phyloP scores from a whole-genome alignment of 2,888 invertebrate species.

The Operophtera brumata region DNA sequence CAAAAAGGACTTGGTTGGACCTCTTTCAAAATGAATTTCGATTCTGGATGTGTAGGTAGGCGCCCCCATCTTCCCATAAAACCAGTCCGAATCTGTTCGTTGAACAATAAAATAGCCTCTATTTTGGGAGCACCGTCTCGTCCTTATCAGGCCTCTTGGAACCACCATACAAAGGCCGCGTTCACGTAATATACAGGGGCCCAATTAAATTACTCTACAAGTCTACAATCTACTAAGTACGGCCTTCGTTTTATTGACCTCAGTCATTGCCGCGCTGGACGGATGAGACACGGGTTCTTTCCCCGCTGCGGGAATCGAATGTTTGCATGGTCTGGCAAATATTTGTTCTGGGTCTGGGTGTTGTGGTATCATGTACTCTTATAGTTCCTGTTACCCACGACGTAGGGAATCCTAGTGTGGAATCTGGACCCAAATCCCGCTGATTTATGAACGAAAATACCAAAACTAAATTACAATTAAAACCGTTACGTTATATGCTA shows the following conservation, averaged over 20 bases:
- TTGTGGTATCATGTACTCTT: no score
- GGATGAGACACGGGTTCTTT: no score
- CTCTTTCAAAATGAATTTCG: conserved; percentile 45
- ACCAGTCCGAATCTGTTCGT: conserved; percentile 69
- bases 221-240: neutral
- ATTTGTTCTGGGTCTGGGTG: no score
- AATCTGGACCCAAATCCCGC: no score
- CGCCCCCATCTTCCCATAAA: conserved; percentile 58
- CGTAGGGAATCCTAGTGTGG: no score
- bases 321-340: no score
- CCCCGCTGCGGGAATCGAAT: no score
- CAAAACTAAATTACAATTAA: no score
- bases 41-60: conserved; percentile 48
- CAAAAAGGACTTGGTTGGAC: neutral
- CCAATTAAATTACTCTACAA: neutral
- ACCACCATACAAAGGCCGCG: conserved; percentile 25
- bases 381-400: no score
- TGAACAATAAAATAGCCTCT: conserved; percentile 69
- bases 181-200: conserved; percentile 3
- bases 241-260: neutral
- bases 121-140: conserved; percentile 69
- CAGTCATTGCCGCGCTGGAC: no score
- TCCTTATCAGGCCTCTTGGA: conserved; percentile 60
- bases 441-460: no score
- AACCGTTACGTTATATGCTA: no score